Conservation (phyloP, 35 echinoderm and acorn worm species). For the Hemicentrotus pulcherrimus region DNA sequence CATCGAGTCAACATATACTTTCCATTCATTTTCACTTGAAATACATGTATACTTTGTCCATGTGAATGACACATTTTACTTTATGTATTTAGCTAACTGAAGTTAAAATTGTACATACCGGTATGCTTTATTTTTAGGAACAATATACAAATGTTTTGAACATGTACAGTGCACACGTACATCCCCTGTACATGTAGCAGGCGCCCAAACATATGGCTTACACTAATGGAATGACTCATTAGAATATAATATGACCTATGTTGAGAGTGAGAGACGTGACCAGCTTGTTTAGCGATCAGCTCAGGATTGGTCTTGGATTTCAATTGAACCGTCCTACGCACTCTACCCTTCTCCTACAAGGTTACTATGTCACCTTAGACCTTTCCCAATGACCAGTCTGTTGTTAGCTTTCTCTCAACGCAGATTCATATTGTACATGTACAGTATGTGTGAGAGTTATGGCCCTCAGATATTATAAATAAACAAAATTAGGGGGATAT, state of each 20-base stretch:
- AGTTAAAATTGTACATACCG: too few relatives aligned
- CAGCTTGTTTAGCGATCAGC: neutral
- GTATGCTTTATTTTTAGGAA: neutral
- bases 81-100: too few relatives aligned
- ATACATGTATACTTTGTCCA: too few relatives aligned
- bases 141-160: neutral
- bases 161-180: neutral
- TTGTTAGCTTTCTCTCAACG: neutral
- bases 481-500: neutral
- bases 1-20: too few relatives aligned
- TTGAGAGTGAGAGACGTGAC: neutral
- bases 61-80: too few relatives aligned
- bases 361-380: slow-evolving; percentile 28
- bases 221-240: slow-evolving; percentile 33
- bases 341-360: slow-evolving; percentile 8
- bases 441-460: neutral
- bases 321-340: slow-evolving; percentile 30
- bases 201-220: neutral
- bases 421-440: neutral
- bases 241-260: neutral
- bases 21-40: too few relatives aligned
- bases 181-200: neutral
- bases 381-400: neutral
- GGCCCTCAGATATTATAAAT: neutral
- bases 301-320: slow-evolving; percentile 27